Percentiles rank a stretch among this genome's conserved stretches.
Evolutionary conservation across 2,888 invertebrate genomes (phyloP).

Genomic region (Tortricodes alternella): DNA sequence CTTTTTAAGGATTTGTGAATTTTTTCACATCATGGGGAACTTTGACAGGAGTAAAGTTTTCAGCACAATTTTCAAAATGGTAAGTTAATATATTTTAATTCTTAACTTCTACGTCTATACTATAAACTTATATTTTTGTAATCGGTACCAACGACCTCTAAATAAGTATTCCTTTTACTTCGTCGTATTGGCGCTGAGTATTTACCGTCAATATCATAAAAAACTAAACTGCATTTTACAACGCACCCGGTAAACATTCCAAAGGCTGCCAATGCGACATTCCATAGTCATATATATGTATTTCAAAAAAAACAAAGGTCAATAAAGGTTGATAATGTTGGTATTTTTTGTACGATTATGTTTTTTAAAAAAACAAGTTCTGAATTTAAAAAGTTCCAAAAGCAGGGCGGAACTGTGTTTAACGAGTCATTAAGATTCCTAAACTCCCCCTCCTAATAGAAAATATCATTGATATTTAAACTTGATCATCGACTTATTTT

Average conservation of each 20-base stretch:
- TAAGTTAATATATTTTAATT: conserved; percentile 47
- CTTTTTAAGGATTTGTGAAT: conserved; percentile 52
- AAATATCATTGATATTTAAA: neutral
- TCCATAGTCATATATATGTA: neutral
- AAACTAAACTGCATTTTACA: conserved; percentile 12
- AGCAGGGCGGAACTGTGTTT: neutral
- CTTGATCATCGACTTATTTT: neutral
- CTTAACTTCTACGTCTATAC: neutral
- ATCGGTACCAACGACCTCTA: conserved; percentile 22
- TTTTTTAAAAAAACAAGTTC: neutral
- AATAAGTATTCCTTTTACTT: conserved; percentile 29
- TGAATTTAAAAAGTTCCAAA: neutral
- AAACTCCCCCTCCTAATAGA: no score
- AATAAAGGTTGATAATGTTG: no score
- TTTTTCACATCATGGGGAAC: conserved; percentile 64
- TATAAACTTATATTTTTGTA: neutral
- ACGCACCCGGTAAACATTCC: conserved; percentile 20
- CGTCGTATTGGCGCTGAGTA: conserved; percentile 3
- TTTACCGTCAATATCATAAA: conserved; percentile 5
- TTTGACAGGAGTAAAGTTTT: conserved; percentile 62
- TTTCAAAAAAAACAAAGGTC: neutral
- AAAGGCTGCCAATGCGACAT: neutral
- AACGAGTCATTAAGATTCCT: neutral
- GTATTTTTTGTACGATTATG: no score
- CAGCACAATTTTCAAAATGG: conserved; percentile 65